phyloP scores from a whole-genome alignment of 1,140 invertebrate species.

The Chelonus insularis region DNA sequence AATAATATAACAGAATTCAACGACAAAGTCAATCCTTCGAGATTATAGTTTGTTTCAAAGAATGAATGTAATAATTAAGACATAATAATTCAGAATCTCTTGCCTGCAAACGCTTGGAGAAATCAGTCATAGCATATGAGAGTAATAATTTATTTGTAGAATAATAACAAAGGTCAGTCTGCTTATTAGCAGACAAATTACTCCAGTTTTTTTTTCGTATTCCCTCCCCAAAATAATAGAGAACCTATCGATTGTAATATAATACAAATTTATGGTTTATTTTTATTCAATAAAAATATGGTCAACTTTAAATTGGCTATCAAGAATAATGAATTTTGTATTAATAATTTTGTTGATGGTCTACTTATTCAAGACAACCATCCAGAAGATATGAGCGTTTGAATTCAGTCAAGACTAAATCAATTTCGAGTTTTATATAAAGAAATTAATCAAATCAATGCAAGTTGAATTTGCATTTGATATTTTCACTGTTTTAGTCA shows the following conservation, averaged over 20 bases:
- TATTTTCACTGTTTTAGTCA: no score
- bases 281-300: no score
- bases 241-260: no score
- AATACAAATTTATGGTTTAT: no score
- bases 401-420: no score
- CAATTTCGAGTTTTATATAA: no score
- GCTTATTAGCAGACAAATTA: background rate
- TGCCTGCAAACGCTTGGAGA: constrained; percentile 56
- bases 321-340: background rate
- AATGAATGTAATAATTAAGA: constrained; percentile 34
- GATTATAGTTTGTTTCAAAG: constrained; percentile 23
- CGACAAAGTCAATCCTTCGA: background rate
- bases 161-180: background rate
- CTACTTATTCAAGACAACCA: no score
- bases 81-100: constrained; percentile 51
- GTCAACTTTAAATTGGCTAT: no score
- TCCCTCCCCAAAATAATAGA: background rate
- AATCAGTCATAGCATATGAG: constrained; percentile 39
- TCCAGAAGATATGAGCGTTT: no score
- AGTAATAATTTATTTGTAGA: constrained; percentile 7
- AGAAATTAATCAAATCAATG: no score
- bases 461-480: constrained; percentile 6
- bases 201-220: background rate
- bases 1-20: constrained; percentile 6
- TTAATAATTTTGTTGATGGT: constrained; percentile 1